These are phyloP conservation scores for Mesoclemmys tuberculata DNA, from an alignment of 2,113 vertebrate genomes.

Conservation along the genomic window DNA sequence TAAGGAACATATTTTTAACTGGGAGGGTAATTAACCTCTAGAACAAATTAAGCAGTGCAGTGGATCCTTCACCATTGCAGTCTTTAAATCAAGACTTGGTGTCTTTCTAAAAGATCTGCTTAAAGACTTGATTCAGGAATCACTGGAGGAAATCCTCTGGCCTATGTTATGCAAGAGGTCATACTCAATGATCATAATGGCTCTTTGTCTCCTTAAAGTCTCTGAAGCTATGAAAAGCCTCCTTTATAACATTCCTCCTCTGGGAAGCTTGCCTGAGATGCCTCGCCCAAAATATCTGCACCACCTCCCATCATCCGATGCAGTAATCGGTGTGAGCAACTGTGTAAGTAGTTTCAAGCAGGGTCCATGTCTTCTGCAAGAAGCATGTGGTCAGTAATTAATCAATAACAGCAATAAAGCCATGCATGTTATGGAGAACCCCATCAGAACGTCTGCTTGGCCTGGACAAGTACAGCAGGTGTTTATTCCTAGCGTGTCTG, in stretches of 20 bases:
- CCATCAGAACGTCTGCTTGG: background rate
- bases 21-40: background rate
- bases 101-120: background rate
- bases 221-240: background rate
- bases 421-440: background rate
- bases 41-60: background rate
- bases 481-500: rapidly evolving
- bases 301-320: rapidly evolving
- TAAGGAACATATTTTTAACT: background rate
- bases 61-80: background rate
- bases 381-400: background rate
- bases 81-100: background rate
- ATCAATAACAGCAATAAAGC: background rate
- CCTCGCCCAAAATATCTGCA: background rate
- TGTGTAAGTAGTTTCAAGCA: background rate
- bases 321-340: constrained; percentile 38
- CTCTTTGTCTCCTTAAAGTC: background rate
- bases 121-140: background rate
- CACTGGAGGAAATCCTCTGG: background rate
- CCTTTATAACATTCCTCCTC: rapidly evolving
- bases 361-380: rapidly evolving
- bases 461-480: rapidly evolving
- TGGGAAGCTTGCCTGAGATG: background rate
- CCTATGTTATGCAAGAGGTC: rapidly evolving
- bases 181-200: background rate